These are phyloP conservation scores for Scytalopus superciliaris DNA, from an alignment of 2,113 vertebrate genomes.

Conservation along the genomic window DNA sequence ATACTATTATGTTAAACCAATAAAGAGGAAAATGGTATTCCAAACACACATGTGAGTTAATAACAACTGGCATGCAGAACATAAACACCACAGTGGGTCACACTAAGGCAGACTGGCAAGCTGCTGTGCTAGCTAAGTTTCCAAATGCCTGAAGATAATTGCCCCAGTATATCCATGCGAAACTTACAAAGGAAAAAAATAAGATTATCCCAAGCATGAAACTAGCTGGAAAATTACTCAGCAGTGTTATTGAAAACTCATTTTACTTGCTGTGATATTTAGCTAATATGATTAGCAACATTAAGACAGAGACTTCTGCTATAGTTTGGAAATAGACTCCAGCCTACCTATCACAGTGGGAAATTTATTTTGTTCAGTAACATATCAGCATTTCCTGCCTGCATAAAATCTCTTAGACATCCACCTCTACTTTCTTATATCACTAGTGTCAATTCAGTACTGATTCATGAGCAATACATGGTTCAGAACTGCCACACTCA, in stretches of 20 bases:
- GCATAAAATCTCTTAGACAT: neutral
- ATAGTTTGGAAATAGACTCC: conserved; percentile 10
- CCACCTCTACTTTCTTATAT: neutral
- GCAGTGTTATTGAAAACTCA: conserved; percentile 50
- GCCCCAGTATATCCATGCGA: conserved; percentile 43
- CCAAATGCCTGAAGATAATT: conserved; percentile 53
- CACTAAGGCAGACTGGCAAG: conserved; percentile 43
- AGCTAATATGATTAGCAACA: conserved; percentile 57
- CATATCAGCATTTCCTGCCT: neutral
- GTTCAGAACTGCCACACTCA: neutral
- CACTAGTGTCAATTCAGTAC: neutral
- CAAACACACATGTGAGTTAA: conserved; percentile 52
- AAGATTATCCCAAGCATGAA: conserved; percentile 51
- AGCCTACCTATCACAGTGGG: neutral
- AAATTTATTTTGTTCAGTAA: conserved; percentile 30
- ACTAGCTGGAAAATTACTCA: conserved; percentile 57
- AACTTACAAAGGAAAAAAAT: conserved; percentile 63
- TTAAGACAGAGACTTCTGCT: neutral
- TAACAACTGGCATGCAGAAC: conserved; percentile 70
- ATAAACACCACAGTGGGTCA: conserved; percentile 61
- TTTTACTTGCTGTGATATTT: conserved; percentile 48
- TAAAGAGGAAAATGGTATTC: conserved; percentile 65
- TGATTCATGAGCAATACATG: neutral
- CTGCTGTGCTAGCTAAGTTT: conserved; percentile 59
- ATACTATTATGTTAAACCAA: conserved; percentile 49